Conservation (phyloP, 2,888 invertebrate species). For the Celastrina argiolus region DNA sequence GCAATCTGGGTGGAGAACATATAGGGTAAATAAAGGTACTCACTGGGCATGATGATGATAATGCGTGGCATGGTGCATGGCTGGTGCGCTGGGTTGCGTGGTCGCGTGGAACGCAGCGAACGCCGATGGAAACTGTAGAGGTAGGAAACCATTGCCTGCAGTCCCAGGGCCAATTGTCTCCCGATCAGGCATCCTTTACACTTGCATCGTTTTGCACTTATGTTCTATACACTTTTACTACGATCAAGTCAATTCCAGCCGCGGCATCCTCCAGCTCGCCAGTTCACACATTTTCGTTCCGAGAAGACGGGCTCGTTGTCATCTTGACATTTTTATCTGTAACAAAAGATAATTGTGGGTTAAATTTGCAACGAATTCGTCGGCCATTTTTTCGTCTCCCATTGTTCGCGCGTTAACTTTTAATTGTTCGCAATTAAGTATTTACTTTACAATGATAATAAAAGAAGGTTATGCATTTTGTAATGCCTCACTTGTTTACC, state of each 20-base stretch:
- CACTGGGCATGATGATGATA: conserved; percentile 74
- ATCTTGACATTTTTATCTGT: conserved; percentile 52
- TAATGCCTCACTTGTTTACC: neutral
- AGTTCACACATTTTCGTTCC: conserved; percentile 44
- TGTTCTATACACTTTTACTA: conserved; percentile 34
- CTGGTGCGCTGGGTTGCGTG: conserved; percentile 77
- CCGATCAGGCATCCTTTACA: conserved; percentile 74
- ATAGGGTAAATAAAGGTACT: conserved; percentile 40
- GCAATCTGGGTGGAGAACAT: too few relatives aligned
- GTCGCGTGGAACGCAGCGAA: conserved; percentile 81
- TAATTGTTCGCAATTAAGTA: conserved; percentile 54
- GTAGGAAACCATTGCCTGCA: conserved; percentile 77
- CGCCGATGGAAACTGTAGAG: conserved; percentile 76
- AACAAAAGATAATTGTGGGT: conserved; percentile 53
- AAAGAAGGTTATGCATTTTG: conserved; percentile 14
- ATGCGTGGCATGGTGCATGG: conserved; percentile 78
- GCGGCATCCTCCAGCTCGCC: conserved; percentile 48
- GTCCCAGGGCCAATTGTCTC: conserved; percentile 76
- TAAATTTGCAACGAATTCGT: conserved; percentile 31
- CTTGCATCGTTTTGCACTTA: conserved; percentile 44
- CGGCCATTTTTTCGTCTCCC: neutral
- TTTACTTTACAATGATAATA: conserved; percentile 47
- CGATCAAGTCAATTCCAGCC: conserved; percentile 66
- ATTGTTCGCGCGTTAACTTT: conserved; percentile 24
- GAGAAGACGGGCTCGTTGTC: conserved; percentile 21